Conservation (phyloP, 2,113 vertebrate species). For the Larimichthys polyactis region DNA sequence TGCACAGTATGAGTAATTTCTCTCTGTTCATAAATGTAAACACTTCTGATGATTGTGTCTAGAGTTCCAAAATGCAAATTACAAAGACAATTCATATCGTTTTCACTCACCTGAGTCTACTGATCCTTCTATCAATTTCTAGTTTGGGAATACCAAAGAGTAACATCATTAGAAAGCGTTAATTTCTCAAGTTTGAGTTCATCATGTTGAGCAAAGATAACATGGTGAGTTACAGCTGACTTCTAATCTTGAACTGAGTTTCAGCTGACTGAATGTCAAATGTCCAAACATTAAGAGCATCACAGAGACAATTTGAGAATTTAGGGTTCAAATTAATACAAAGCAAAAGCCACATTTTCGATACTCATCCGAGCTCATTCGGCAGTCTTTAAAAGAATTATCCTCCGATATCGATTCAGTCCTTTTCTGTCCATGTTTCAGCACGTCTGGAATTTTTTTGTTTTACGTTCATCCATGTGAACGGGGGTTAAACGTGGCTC, state of each 20-base stretch:
- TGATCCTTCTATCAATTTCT: background rate
- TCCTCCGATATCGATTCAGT: conserved; percentile 35
- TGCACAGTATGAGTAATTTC: background rate
- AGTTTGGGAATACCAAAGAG: background rate
- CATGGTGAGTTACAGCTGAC: background rate
- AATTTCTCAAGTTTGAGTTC: background rate
- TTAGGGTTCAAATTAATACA: background rate
- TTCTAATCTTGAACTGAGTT: background rate
- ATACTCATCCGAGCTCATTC: conserved; percentile 1
- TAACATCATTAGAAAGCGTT: background rate
- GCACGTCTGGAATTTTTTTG: background rate
- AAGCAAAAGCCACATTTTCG: conserved; percentile 7
- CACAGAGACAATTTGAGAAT: conserved; percentile 1
- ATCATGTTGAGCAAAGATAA: background rate
- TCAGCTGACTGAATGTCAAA: background rate
- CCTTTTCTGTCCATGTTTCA: conserved; percentile 35
- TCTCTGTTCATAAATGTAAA: background rate
- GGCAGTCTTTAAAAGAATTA: conserved; percentile 46
- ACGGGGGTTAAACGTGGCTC: conserved; percentile 4
- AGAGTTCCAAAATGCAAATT: background rate
- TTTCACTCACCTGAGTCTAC: background rate
- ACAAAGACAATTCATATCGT: background rate
- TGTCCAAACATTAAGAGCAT: background rate
- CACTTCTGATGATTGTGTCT: background rate
- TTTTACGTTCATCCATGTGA: conserved; percentile 11